These are phyloP conservation scores for Trididemnum nubilum DNA, from an alignment of 23 tunicate species.

Conservation along the genomic window DNA sequence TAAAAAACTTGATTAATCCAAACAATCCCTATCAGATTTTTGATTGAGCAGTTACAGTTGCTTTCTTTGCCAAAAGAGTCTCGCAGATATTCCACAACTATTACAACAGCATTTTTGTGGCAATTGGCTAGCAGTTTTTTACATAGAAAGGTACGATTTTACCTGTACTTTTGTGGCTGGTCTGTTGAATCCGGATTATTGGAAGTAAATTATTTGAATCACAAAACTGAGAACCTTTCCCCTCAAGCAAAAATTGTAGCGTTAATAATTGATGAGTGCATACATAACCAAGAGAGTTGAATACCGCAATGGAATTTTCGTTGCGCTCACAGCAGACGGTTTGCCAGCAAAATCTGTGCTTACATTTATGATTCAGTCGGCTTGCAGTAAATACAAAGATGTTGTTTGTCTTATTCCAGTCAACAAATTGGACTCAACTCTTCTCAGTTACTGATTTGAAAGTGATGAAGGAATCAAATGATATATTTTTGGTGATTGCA, in stretches of 20 bases:
- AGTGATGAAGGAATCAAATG: not conserved
- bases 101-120: conserved; percentile 17
- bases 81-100: not conserved
- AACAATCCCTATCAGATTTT: not conserved
- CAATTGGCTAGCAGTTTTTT: not conserved
- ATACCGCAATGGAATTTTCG: conserved; percentile 12
- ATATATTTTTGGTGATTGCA: not conserved
- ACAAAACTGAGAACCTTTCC: not conserved
- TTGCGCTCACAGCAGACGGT: conserved; percentile 10
- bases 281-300: no score
- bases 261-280: conserved; percentile 17
- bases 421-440: conserved; percentile 9
- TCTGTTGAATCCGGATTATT: not conserved
- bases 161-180: not conserved
- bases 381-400: not conserved
- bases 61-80: not conserved
- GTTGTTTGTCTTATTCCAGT: conserved; percentile 17
- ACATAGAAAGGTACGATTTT: not conserved
- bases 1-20: not conserved
- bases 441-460: conserved; percentile 1
- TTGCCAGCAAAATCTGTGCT: conserved; percentile 29
- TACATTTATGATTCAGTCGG: conserved; percentile 15
- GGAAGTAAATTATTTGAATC: conserved; percentile 5
- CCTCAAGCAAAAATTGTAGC: not conserved
- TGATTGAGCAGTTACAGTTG: conserved; percentile 13